A percentile compares a stretch with the other conserved stretches of the same genome.
Evolutionary conservation across 1,140 invertebrate genomes (phyloP).

Genomic region (Parapsyche elsis): DNA sequence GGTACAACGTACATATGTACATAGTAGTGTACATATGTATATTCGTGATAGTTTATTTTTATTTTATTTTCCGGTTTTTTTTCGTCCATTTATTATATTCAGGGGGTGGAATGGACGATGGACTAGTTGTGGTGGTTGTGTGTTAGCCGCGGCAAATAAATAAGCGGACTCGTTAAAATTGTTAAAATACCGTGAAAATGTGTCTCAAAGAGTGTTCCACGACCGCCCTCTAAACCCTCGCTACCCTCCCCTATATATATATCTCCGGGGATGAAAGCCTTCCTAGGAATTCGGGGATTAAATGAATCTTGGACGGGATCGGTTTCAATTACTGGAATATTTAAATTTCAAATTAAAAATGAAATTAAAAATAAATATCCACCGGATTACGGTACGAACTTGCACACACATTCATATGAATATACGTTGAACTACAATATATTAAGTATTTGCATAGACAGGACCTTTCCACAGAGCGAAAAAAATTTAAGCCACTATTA

Average conservation of each 20-base stretch:
- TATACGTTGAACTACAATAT: not conserved
- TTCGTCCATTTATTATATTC: too few species aligned
- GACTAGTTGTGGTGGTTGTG: conserved; percentile 42
- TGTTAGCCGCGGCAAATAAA: conserved; percentile 52
- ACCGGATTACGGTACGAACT: not conserved
- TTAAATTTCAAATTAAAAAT: conserved; percentile 15
- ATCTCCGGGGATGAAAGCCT: conserved; percentile 36
- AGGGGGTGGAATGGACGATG: conserved; percentile 3
- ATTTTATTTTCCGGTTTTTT: too few species aligned
- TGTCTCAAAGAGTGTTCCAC: conserved; percentile 54
- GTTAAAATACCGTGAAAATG: conserved; percentile 56
- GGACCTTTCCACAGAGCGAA: too few species aligned
- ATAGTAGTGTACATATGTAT: too few species aligned
- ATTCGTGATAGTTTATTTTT: too few species aligned
- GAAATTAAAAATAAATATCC: conserved; percentile 10
- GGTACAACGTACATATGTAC: too few species aligned
- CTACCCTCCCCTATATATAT: not conserved
- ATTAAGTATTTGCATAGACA: too few species aligned
- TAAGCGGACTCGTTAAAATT: conserved; percentile 56
- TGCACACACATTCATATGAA: too few species aligned
- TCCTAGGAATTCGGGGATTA: conserved; percentile 39
- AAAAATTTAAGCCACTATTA: too few species aligned
- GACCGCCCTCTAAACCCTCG: not conserved
- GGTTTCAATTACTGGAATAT: conserved; percentile 28
- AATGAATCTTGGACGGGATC: conserved; percentile 33